phyloP scores from a whole-genome alignment of 2,797 vertebrate species.

The Poeciliopsis turneri region DNA sequence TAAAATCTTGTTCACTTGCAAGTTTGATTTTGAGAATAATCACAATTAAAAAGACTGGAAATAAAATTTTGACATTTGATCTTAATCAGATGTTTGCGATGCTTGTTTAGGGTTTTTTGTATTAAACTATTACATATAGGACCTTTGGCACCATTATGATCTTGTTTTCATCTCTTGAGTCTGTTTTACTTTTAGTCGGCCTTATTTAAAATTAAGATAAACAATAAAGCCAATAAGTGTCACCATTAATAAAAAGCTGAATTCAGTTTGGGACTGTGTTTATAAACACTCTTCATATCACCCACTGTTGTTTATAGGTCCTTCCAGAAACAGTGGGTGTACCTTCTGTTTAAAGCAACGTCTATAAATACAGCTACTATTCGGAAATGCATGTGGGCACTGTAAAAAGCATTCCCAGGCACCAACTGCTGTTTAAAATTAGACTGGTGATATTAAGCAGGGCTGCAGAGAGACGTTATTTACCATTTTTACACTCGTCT shows the following conservation, averaged over 20 bases:
- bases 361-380: background rate
- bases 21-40: constrained; percentile 17
- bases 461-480: background rate
- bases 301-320: background rate
- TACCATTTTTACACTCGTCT: background rate
- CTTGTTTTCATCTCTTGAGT: background rate
- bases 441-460: background rate
- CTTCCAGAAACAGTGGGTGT: background rate
- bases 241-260: background rate
- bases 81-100: background rate
- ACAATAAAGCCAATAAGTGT: background rate
- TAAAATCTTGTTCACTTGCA: constrained; percentile 38
- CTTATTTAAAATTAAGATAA: background rate
- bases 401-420: background rate
- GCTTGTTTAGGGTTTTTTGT: background rate
- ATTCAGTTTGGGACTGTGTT: background rate
- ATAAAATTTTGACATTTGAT: background rate
- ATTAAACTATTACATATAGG: background rate
- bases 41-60: background rate
- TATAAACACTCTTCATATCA: constrained; percentile 1
- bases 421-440: constrained; percentile 2
- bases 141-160: background rate
- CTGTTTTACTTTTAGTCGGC: background rate
- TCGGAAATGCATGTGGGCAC: background rate
- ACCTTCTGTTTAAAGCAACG: background rate